Conservation (phyloP, 1,140 invertebrate species). For the Dendrolimus kikuchii region DNA sequence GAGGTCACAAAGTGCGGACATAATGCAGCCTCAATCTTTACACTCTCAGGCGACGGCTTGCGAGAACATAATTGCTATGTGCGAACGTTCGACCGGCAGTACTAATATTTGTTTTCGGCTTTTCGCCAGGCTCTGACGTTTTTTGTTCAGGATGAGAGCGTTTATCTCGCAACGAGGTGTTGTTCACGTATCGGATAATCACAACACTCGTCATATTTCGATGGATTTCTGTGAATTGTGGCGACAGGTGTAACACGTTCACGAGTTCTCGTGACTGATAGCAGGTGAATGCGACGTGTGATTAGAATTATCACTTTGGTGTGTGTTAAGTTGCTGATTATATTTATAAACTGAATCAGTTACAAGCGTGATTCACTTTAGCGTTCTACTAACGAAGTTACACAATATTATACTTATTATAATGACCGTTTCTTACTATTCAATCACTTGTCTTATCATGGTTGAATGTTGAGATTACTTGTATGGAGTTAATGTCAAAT, state of each 20-base stretch:
- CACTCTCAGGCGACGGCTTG: constrained; percentile 28
- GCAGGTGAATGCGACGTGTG: too few relatives aligned
- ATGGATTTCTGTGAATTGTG: constrained; percentile 16
- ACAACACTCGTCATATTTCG: constrained; percentile 26
- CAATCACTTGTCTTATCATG: too few relatives aligned
- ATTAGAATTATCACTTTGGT: too few relatives aligned
- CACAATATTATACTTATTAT: too few relatives aligned
- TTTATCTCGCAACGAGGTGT: constrained; percentile 41
- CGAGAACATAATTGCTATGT: constrained; percentile 29
- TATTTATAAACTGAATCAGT: too few relatives aligned
- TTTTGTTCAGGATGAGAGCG: constrained; percentile 25
- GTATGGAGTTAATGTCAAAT: too few relatives aligned
- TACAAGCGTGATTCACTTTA: too few relatives aligned
- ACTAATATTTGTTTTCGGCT: constrained; percentile 62
- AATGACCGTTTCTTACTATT: too few relatives aligned
- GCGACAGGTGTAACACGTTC: constrained; percentile 34
- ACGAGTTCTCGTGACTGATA: too few relatives aligned
- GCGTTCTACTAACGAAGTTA: too few relatives aligned
- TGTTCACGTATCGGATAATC: constrained; percentile 33
- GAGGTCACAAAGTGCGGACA: constrained; percentile 22
- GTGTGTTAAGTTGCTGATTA: too few relatives aligned
- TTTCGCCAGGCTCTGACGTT: constrained; percentile 42
- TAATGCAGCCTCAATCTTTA: constrained; percentile 43
- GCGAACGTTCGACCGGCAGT: constrained; percentile 36
- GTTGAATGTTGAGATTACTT: too few relatives aligned